Percentiles rank a stretch among this genome's conserved stretches.
phyloP scores from a whole-genome alignment of 2,797 vertebrate genomes.

The Carapus acus region DNA sequence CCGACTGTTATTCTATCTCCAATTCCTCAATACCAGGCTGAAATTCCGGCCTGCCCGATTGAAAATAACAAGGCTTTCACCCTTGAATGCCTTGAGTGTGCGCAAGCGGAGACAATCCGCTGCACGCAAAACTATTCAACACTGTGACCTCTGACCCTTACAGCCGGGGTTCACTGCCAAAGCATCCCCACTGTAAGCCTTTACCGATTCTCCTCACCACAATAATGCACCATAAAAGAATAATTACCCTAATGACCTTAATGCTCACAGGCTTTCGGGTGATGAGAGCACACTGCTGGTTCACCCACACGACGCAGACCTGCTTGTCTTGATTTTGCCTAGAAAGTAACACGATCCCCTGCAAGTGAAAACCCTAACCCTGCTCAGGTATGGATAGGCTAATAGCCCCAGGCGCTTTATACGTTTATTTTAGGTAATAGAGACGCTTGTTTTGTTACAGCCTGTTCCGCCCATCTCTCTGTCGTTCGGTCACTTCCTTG shows the following conservation, averaged over 20 bases:
- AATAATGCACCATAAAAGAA: slow-evolving; percentile 61
- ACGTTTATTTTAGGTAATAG: slow-evolving; percentile 88
- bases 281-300: slow-evolving; percentile 68
- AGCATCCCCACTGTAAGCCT: slow-evolving; percentile 23
- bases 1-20: slow-evolving; percentile 34
- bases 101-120: slow-evolving; percentile 9
- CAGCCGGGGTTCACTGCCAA: slow-evolving; percentile 22
- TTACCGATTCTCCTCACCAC: slow-evolving; percentile 42
- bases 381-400: slow-evolving; percentile 70
- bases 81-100: slow-evolving; percentile 29
- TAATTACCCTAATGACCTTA: slow-evolving; percentile 58
- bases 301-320: slow-evolving; percentile 60
- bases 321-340: slow-evolving; percentile 65
- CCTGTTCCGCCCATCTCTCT: slow-evolving; percentile 63
- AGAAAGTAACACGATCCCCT: slow-evolving; percentile 66
- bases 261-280: slow-evolving; percentile 54
- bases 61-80: slow-evolving; percentile 27
- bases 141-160: slow-evolving; percentile 39
- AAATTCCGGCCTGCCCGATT: slow-evolving; percentile 26
- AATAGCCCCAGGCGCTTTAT: slow-evolving; percentile 84
- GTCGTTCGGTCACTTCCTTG: slow-evolving; percentile 8
- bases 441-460: slow-evolving; percentile 86
- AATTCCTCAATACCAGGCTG: slow-evolving; percentile 32
- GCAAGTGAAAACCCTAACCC: slow-evolving; percentile 64
- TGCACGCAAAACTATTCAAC: slow-evolving; percentile 37